Percentiles rank a stretch among this genome's conserved stretches.
Evolutionary conservation across 2,113 vertebrate species (phyloP).

Genomic region (Rhadina sibilatrix): DNA sequence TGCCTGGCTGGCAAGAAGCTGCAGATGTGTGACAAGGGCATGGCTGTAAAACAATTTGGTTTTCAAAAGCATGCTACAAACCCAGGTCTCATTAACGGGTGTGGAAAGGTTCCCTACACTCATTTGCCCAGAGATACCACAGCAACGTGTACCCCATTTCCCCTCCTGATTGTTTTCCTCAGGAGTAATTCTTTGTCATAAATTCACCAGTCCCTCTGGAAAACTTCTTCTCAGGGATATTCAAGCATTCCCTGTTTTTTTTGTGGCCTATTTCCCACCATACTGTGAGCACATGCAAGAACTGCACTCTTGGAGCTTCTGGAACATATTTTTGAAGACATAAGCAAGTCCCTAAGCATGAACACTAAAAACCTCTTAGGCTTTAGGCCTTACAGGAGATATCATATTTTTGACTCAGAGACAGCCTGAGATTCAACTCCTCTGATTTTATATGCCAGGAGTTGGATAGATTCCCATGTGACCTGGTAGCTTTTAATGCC

Average conservation of each 20-base stretch:
- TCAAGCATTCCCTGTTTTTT: not conserved
- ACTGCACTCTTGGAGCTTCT: not conserved
- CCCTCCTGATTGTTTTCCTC: not conserved
- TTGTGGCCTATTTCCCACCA: not conserved
- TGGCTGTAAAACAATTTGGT: fast-evolving
- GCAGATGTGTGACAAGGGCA: not conserved
- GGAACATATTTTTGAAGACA: not conserved
- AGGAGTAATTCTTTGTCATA: not conserved
- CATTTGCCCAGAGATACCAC: not conserved
- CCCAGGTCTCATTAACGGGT: fast-evolving
- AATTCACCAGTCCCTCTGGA: not conserved
- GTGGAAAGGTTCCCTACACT: not conserved
- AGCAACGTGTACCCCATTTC: not conserved
- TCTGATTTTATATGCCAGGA: fast-evolving
- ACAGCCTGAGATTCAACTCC: not conserved
- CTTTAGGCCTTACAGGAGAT: not conserved
- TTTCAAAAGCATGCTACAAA: not conserved
- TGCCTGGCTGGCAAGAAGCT: not conserved
- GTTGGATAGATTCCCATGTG: not conserved
- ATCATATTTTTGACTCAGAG: not conserved
- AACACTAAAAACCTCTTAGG: not conserved
- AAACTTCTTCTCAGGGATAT: not conserved
- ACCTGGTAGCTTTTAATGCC: not conserved
- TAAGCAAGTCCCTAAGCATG: not conserved
- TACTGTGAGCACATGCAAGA: not conserved